These are phyloP conservation scores for Cactoblastis cactorum DNA, from an alignment of 2,888 invertebrate species.

Conservation along the genomic window DNA sequence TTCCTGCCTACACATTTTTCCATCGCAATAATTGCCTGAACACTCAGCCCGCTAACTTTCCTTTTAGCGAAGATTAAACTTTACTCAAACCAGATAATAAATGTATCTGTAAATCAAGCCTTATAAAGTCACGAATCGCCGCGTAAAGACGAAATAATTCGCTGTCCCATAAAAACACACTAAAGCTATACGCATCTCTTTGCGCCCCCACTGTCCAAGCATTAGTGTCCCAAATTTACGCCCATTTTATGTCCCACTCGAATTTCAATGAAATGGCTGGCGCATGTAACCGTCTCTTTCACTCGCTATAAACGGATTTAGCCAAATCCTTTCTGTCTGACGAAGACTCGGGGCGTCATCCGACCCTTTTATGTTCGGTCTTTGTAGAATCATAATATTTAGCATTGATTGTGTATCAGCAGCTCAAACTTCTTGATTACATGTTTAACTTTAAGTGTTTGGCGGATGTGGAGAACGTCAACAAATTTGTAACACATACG, in stretches of 20 bases:
- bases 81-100: conserved; percentile 17
- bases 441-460: background rate
- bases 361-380: conserved; percentile 33
- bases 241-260: conserved; percentile 56
- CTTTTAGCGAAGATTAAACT: conserved; percentile 14
- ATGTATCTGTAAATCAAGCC: conserved; percentile 24
- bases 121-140: conserved; percentile 25
- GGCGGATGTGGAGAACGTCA: background rate
- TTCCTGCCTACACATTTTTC: conserved; percentile 10
- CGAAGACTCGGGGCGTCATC: conserved; percentile 28
- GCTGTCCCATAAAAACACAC: conserved; percentile 42
- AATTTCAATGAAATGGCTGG: conserved; percentile 49
- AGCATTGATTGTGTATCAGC: conserved; percentile 15
- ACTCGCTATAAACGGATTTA: conserved; percentile 42
- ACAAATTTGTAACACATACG: conserved; percentile 8
- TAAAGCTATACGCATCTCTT: conserved; percentile 40
- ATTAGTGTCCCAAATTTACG: conserved; percentile 61
- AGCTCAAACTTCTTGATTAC: background rate
- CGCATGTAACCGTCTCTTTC: conserved; percentile 11
- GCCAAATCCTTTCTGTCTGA: conserved; percentile 43
- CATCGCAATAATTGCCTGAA: conserved; percentile 6
- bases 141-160: conserved; percentile 34
- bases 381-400: conserved; percentile 33
- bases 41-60: conserved; percentile 6
- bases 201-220: conserved; percentile 37